phyloP scores from a whole-genome alignment of 2,888 invertebrate genomes.

The Desoria tigrina region DNA sequence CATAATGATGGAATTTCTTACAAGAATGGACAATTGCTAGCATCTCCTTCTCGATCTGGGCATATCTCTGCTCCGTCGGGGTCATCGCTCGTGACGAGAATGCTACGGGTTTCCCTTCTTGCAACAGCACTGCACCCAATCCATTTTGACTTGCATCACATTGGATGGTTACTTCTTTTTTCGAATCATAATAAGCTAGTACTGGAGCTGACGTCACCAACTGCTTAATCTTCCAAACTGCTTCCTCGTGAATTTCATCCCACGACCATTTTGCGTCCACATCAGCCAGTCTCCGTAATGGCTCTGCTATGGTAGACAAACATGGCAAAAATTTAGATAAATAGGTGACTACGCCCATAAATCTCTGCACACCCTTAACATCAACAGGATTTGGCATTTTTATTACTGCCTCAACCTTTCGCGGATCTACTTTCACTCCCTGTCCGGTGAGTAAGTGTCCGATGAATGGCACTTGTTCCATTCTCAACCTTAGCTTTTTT shows the following conservation, averaged over 20 bases:
- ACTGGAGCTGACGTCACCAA: conserved; percentile 2
- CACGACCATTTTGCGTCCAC: not conserved
- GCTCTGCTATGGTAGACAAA: not conserved
- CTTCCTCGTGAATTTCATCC: not conserved
- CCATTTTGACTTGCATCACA: not conserved
- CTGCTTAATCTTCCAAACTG: not conserved
- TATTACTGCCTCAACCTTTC: conserved; percentile 4
- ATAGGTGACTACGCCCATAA: conserved; percentile 6
- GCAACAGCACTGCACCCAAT: not conserved
- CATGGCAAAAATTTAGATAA: not conserved
- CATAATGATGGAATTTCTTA: no score
- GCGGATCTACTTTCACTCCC: no score
- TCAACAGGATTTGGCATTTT: conserved; percentile 7
- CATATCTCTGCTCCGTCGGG: not conserved
- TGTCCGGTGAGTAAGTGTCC: no score
- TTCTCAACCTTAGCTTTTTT: conserved; percentile 6
- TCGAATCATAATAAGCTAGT: not conserved
- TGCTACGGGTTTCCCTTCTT: not conserved
- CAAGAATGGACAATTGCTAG: not conserved
- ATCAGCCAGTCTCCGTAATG: no score
- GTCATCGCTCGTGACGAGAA: no score
- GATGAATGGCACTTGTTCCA: no score
- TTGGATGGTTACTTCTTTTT: not conserved
- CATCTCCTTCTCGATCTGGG: not conserved
- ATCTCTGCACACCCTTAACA: not conserved